Percentiles rank a stretch among this genome's conserved stretches.
Evolutionary conservation across 2,113 vertebrate species (phyloP).

Genomic region (Axis porcinus): DNA sequence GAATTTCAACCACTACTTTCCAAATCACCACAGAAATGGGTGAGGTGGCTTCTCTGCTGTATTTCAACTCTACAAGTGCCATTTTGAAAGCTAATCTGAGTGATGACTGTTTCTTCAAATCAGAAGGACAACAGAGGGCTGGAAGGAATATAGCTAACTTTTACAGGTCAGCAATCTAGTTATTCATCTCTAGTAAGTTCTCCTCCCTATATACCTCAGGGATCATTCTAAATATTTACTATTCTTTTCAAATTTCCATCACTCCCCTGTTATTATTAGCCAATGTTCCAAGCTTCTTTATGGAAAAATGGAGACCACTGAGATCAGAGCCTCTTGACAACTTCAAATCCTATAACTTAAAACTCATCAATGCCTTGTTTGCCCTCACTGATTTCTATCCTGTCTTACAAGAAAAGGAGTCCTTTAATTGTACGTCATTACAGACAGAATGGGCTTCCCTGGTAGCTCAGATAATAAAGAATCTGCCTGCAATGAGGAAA

Average conservation of each 20-base stretch:
- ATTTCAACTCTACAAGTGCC: not conserved
- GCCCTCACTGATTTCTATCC: not conserved
- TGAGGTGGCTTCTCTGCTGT: not conserved
- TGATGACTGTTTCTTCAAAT: not conserved
- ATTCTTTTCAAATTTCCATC: not conserved
- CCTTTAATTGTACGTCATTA: not conserved
- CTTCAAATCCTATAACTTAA: not conserved
- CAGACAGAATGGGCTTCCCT: accelerated
- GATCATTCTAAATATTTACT: not conserved
- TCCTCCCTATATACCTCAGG: not conserved
- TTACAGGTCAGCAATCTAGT: not conserved
- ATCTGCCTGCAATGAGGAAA: not conserved
- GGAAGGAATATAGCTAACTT: not conserved
- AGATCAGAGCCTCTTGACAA: not conserved
- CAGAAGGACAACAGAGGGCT: not conserved
- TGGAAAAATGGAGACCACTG: not conserved
- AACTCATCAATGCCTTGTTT: not conserved
- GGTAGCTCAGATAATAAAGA: not conserved
- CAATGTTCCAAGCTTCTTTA: not conserved
- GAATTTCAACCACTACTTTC: not conserved
- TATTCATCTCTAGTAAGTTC: not conserved
- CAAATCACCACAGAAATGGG: not conserved
- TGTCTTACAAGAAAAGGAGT: not conserved
- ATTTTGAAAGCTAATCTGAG: not conserved
- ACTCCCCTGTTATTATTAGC: not conserved